Percentiles rank a stretch among this genome's conserved stretches.
phyloP scores from a whole-genome alignment of 2,888 invertebrate species.

The Perizoma flavofasciatum region DNA sequence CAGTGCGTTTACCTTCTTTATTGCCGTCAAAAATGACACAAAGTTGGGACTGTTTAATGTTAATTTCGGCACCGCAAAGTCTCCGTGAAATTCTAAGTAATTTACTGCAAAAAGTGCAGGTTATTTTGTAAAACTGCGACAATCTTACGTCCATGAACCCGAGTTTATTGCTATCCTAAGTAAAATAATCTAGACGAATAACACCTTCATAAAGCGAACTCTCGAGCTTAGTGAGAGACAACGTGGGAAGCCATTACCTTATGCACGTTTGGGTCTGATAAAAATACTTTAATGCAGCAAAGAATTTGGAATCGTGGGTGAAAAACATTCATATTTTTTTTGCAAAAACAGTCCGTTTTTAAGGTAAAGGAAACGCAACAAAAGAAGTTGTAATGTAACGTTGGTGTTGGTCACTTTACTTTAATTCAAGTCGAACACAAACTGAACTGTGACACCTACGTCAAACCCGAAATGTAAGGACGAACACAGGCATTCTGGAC shows the following conservation, averaged over 20 bases:
- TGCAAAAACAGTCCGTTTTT: conserved; percentile 42
- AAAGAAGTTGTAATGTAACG: conserved; percentile 57
- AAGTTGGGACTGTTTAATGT: conserved; percentile 66
- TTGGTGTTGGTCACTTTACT: conserved; percentile 56
- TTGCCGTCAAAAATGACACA: conserved; percentile 63
- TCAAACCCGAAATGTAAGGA: conserved; percentile 66
- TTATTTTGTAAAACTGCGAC: conserved; percentile 59
- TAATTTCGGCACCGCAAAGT: conserved; percentile 68
- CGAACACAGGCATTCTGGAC: conserved; percentile 48
- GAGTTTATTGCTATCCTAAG: conserved; percentile 67
- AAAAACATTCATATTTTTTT: conserved; percentile 60
- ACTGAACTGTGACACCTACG: conserved; percentile 76
- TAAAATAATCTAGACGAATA: conserved; percentile 70
- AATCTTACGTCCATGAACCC: conserved; percentile 68
- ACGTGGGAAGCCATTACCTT: conserved; percentile 69
- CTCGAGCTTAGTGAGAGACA: conserved; percentile 61
- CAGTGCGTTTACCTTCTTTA: conserved; percentile 67
- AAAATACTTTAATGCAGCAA: conserved; percentile 65
- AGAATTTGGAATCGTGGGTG: conserved; percentile 71
- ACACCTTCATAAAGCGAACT: conserved; percentile 66
- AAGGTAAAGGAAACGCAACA: conserved; percentile 58
- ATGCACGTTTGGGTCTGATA: conserved; percentile 56
- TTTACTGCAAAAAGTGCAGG: conserved; percentile 78
- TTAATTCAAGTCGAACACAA: conserved; percentile 61
- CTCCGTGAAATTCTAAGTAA: conserved; percentile 62